Conservation (phyloP, 2,888 invertebrate species). For the Orthonevra nobilis region DNA sequence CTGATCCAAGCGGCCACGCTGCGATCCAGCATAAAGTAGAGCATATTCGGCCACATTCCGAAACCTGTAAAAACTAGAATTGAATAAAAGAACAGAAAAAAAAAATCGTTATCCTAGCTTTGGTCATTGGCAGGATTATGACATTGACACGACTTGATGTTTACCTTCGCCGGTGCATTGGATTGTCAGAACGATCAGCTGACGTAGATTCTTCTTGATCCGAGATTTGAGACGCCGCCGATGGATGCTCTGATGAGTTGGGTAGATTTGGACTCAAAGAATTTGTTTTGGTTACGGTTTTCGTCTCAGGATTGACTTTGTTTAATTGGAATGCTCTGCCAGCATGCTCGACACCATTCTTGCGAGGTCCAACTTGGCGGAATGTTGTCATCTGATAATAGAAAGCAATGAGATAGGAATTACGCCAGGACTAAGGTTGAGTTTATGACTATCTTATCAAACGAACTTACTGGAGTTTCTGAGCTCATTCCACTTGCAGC, state of each 20-base stretch:
- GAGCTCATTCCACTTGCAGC: slow-evolving; percentile 72
- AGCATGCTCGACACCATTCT: slow-evolving; percentile 73
- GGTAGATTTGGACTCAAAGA: slow-evolving; percentile 45
- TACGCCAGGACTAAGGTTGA: no score
- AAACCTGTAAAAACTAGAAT: slow-evolving; percentile 74
- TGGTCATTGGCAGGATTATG: neutral
- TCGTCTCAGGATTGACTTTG: slow-evolving; percentile 72
- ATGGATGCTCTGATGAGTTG: slow-evolving; percentile 33
- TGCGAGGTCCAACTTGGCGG: slow-evolving; percentile 58
- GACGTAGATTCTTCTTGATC: slow-evolving; percentile 56
- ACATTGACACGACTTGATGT: neutral
- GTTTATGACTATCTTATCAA: no score
- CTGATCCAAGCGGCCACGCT: slow-evolving; percentile 83
- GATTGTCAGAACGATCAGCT: slow-evolving; percentile 39
- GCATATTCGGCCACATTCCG: slow-evolving; percentile 81
- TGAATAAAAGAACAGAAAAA: slow-evolving; percentile 14
- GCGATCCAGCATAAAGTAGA: slow-evolving; percentile 84
- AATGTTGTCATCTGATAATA: slow-evolving; percentile 60
- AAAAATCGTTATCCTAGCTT: slow-evolving; percentile 10
- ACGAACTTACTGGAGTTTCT: slow-evolving; percentile 71
- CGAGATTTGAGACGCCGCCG: slow-evolving; percentile 33
- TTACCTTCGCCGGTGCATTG: slow-evolving; percentile 69
- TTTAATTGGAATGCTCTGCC: slow-evolving; percentile 72
- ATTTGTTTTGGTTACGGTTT: slow-evolving; percentile 38
- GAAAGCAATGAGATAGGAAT: neutral